Percentiles rank a stretch among this genome's conserved stretches.
These are phyloP conservation scores for Panagrolaimus sp. DNA, from an alignment of 1,140 invertebrate species.

Conservation along the genomic window DNA sequence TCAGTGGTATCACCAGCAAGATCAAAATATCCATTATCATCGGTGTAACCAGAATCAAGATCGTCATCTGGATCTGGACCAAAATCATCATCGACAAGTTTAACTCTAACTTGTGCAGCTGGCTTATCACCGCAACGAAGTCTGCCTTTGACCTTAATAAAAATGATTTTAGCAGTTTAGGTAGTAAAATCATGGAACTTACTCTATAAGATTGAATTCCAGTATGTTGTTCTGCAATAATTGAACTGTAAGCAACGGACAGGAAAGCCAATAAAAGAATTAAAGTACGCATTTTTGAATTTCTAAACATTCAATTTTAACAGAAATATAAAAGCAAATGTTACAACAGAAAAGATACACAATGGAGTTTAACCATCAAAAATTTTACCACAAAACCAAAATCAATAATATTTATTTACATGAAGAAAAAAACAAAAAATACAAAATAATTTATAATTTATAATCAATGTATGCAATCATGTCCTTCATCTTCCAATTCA, in stretches of 20 bases:
- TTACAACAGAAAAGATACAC: not conserved
- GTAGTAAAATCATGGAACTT: no score
- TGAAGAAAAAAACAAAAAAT: no score
- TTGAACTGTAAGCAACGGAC: conserved; percentile 18
- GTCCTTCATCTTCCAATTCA: conserved; percentile 51
- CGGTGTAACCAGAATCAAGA: conserved; percentile 46
- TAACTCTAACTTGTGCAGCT: conserved; percentile 50
- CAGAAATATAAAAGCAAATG: no score
- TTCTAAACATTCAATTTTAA: conserved; percentile 8
- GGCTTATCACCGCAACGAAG: conserved; percentile 50
- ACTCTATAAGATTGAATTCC: conserved; percentile 53
- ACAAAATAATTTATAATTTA: conserved; percentile 3
- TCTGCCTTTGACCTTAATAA: conserved; percentile 44
- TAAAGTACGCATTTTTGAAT: conserved; percentile 13
- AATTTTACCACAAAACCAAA: not conserved
- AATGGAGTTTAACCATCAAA: conserved; percentile 8
- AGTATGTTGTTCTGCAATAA: conserved; percentile 45
- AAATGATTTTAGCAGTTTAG: no score
- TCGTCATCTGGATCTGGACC: conserved; percentile 49
- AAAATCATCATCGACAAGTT: conserved; percentile 55
- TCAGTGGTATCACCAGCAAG: conserved; percentile 48
- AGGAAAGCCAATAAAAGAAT: conserved; percentile 17
- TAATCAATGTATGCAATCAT: conserved; percentile 44
- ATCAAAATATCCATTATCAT: conserved; percentile 46
- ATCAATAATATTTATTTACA: not conserved